These are phyloP conservation scores for Sminthopsis crassicaudata DNA, from an alignment of 2,113 vertebrate species.

Conservation along the genomic window DNA sequence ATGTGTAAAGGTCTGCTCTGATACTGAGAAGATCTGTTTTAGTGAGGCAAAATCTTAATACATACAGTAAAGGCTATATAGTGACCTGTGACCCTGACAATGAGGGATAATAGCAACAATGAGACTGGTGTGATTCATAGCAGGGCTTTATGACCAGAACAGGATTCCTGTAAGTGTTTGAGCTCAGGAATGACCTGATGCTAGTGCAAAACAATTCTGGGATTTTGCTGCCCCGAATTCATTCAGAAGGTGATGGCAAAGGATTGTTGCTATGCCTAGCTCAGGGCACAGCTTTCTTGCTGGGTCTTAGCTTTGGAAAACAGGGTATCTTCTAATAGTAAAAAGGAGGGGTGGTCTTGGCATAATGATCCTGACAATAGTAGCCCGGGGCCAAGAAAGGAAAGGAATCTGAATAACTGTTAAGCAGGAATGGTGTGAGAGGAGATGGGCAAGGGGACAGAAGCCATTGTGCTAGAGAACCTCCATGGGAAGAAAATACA, in stretches of 20 bases:
- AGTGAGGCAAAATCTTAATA: neutral
- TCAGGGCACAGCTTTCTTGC: too few relatives aligned
- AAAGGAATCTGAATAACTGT: neutral
- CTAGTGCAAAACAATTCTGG: too few relatives aligned
- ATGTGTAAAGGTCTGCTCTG: too few relatives aligned
- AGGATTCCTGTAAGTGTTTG: neutral
- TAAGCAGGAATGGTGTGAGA: neutral
- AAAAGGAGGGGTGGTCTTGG: neutral
- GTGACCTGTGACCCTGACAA: neutral
- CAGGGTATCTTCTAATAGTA: neutral
- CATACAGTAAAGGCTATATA: neutral
- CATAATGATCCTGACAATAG: neutral
- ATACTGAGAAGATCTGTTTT: neutral
- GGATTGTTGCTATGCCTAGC: too few relatives aligned
- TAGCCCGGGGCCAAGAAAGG: neutral
- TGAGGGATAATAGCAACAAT: neutral
- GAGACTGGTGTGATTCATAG: neutral
- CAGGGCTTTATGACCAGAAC: neutral
- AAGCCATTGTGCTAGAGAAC: neutral
- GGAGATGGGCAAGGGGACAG: neutral
- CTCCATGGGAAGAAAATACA: neutral
- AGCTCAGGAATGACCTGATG: neutral
- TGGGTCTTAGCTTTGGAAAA: too few relatives aligned
- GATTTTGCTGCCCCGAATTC: too few relatives aligned
- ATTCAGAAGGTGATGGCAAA: too few relatives aligned